Evolutionary conservation across 1,140 invertebrate genomes (phyloP), one percentile per base, ranked within the genome.

Genomic region (Drosophila ercepeae): DNA sequence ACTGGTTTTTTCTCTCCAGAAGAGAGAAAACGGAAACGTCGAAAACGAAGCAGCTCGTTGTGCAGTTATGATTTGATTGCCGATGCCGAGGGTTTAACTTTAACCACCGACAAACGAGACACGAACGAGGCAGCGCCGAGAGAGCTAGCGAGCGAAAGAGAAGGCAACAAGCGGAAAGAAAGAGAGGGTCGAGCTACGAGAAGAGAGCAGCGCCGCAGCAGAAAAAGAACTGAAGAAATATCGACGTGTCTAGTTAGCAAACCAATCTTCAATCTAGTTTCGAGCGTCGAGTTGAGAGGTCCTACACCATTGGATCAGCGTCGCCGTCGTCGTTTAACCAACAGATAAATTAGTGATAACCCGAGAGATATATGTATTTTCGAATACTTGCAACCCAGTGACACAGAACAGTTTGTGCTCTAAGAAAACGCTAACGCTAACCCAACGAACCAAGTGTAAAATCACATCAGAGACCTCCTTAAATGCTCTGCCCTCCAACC

Each of bases 191-290:
- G 9, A 41, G 13, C 41, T 29, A 19, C 39, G 32, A 57, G 48
- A 14, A 36, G 39, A 27, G 61, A 51, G 78, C 77, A 52, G 61
- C 48, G 61, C 48, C 49, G 65, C 61, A 64, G 79, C 84, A 84
- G 76, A 65, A 89, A 86, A 89, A 89, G 78, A 89, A 84, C 83
- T 83, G 86, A 89, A 83, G 75, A 90, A 90, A 90, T 90, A 90
- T 90, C 89, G 88, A 91, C 89, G 88, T 91, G 89, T 91, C 89
- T 91, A 91, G 89, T 91, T 91, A 91, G 89, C 89, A 83, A 89
- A 89, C 83, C 83, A 91, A 90, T 89, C 89, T 89, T 89, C 89
- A 91, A 90, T 90, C 89, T 90, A 90, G 89, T 91, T 91, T 90
- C 84, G 89, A 90, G 59, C 89, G 82, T 91, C 82, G 89, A 89